Evolutionary conservation across 2,888 invertebrate species (phyloP), one percentile per base, ranked within the genome.

Genomic region (Synergus japonicus): DNA sequence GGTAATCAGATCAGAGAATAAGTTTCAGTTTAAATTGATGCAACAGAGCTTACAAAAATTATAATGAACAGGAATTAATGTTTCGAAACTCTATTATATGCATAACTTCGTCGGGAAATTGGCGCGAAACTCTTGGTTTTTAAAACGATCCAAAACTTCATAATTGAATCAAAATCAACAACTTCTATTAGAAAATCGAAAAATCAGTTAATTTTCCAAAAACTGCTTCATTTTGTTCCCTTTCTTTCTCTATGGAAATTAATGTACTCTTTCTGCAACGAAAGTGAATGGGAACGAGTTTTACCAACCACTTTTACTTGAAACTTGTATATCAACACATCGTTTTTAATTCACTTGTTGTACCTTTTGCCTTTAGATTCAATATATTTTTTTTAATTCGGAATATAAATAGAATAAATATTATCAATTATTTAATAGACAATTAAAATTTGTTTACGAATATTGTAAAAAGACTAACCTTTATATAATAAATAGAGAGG

Each of bases 201-300:
- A 43, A 46, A 46, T 13, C 3, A 46, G 29, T 7, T 7, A 37
- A 29, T 29, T 69, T 8, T 29, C 8, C 44, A 69, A 69, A 22
- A 69, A 69, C 44, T 46, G 29, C 49, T 37, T 29, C 9, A 54
- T 12, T 29, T 54, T 37, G 29, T 46, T 46, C 15, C 15, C 15
- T 4, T 49, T 49, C 15, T 49, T 4, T 49, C 5, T 15, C 5
- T 7, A 43, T 8, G 37, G 49, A 54, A 69, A 69, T 54, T 69
- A 37, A 37, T 18, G 41, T 49, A 54, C 49, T 69, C 49, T 44
- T 44, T 8, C 15, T 10, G 9, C 49, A 69, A 69, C 46, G 49
- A 69, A 69, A 69, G 69, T 69, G 69, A 69, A 69, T 49, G 69
- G 69, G 69, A 69, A 69, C 69, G 46, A 69, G 69, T 69, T 69